A percentile compares a stretch with the other conserved stretches of the same genome.
Evolutionary conservation across 2,888 invertebrate species (phyloP).

Genomic region (Lordiphosa andalusiaca): DNA sequence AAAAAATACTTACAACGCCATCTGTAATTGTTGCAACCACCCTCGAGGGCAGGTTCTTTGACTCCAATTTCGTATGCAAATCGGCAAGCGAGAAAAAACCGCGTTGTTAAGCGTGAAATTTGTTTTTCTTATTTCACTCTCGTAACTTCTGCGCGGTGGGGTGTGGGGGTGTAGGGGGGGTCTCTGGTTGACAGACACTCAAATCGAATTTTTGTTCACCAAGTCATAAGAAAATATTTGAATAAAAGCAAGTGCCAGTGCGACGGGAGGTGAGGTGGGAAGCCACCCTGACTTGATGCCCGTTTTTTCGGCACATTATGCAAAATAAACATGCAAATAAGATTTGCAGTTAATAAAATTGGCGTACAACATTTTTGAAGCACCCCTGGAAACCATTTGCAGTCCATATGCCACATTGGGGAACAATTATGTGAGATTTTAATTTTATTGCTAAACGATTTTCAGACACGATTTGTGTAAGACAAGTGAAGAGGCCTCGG

Average conservation of each 20-base stretch:
- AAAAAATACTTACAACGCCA: conserved; percentile 52
- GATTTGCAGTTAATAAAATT: conserved; percentile 80
- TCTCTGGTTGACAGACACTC: conserved; percentile 57
- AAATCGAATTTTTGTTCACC: conserved; percentile 61
- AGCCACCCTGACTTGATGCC: conserved; percentile 37
- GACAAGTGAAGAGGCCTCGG: conserved; percentile 16
- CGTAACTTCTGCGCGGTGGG: not conserved
- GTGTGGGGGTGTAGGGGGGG: not conserved
- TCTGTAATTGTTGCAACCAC: conserved; percentile 72
- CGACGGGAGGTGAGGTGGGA: conserved; percentile 18
- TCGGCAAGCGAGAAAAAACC: conserved; percentile 62
- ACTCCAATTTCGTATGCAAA: conserved; percentile 73
- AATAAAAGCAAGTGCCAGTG: conserved; percentile 52
- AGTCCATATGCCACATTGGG: conserved; percentile 66
- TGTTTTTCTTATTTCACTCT: conserved; percentile 63
- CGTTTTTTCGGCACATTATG: conserved; percentile 67
- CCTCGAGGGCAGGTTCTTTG: conserved; percentile 38
- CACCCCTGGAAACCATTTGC: conserved; percentile 14
- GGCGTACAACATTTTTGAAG: conserved; percentile 51
- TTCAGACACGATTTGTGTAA: conserved; percentile 26
- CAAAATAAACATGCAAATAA: conserved; percentile 79
- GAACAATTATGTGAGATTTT: conserved; percentile 67
- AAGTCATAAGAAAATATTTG: conserved; percentile 71
- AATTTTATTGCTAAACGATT: conserved; percentile 70
- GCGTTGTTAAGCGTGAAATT: conserved; percentile 78